Conservation (phyloP, 1,140 invertebrate genomes). For the Ceratina calcarata region DNA sequence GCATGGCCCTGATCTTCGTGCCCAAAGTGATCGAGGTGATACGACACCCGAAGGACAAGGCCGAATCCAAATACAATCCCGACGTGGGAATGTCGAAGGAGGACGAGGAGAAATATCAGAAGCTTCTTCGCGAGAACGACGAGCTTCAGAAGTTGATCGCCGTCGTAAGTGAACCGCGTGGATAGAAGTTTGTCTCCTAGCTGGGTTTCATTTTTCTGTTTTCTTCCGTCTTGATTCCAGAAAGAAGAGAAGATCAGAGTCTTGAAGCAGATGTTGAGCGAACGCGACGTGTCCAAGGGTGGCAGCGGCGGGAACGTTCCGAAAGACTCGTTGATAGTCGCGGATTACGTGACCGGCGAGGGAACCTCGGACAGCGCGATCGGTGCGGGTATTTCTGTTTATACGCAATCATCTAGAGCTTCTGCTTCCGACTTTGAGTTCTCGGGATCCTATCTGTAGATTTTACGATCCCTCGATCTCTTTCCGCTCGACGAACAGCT, state of each 20-base stretch:
- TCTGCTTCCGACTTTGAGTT: constrained; percentile 92
- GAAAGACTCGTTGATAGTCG: constrained; percentile 83
- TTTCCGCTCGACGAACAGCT: neutral
- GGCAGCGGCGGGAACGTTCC: constrained; percentile 70
- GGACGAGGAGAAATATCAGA: constrained; percentile 96
- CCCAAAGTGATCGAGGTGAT: constrained; percentile 96
- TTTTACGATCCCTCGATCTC: neutral
- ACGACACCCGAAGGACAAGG: constrained; percentile 90
- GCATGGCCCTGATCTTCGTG: constrained; percentile 98
- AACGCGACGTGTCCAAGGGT: constrained; percentile 83
- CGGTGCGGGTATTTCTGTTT: constrained; percentile 86
- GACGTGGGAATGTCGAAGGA: constrained; percentile 95
- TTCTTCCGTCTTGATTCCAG: constrained; percentile 78
- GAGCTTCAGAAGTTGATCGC: constrained; percentile 96
- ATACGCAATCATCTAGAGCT: constrained; percentile 88
- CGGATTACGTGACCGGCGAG: constrained; percentile 88
- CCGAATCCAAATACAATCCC: constrained; percentile 91
- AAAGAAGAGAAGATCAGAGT: constrained; percentile 94
- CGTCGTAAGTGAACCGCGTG: constrained; percentile 83
- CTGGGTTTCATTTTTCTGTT: neutral
- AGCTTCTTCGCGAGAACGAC: constrained; percentile 96
- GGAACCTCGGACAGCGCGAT: constrained; percentile 88
- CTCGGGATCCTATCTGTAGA: constrained; percentile 92
- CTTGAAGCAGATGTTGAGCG: constrained; percentile 88
- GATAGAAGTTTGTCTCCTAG: neutral